phyloP scores from a whole-genome alignment of 2,113 vertebrate genomes.

The Laterallus jamaicensis region DNA sequence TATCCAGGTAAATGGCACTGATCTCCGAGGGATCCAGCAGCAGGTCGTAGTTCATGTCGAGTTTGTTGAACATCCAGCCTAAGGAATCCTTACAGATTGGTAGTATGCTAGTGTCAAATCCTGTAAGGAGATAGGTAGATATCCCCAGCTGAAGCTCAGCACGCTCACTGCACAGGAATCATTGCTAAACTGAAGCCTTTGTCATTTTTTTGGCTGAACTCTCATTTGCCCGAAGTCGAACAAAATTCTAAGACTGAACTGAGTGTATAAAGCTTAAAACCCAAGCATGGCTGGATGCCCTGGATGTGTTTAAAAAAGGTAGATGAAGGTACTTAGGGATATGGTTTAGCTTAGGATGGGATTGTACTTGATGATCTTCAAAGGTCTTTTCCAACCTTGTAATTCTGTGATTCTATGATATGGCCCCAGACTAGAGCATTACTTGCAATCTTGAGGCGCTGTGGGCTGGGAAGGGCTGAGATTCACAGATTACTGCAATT shows the following conservation, averaged over 20 bases:
- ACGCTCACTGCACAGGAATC: neutral
- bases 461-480: neutral
- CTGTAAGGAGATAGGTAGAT: slow-evolving; percentile 47
- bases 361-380: no score
- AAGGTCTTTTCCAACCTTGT: no score
- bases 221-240: neutral
- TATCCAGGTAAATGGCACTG: slow-evolving; percentile 94
- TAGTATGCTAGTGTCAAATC: slow-evolving; percentile 96
- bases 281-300: neutral
- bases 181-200: neutral
- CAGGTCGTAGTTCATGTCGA: slow-evolving; percentile 98
- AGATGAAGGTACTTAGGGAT: no score
- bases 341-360: no score
- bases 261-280: neutral
- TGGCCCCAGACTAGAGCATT: neutral
- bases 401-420: no score
- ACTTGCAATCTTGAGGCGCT: neutral
- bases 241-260: neutral
- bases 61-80: slow-evolving; percentile 99
- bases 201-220: neutral
- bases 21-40: slow-evolving; percentile 94
- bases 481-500: neutral
- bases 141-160: neutral
- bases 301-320: no score
- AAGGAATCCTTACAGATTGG: slow-evolving; percentile 98